These are phyloP conservation scores for Lagocephalus sceleratus DNA, from an alignment of 2,797 vertebrate species.

Conservation along the genomic window DNA sequence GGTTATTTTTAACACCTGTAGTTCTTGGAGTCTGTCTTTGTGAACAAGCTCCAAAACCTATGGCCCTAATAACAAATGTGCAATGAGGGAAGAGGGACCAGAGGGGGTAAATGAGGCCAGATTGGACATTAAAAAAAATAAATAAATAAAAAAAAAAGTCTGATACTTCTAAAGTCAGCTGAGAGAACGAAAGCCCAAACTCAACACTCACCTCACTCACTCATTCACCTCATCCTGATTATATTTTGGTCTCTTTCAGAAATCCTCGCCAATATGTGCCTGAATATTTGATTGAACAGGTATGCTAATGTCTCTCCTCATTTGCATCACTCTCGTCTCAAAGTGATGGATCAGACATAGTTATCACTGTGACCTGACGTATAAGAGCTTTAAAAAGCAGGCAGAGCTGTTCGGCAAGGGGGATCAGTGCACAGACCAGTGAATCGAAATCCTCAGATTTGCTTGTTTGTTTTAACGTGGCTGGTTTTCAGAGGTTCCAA, in stretches of 20 bases:
- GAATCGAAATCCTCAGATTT: constrained; percentile 22
- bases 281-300: constrained; percentile 48
- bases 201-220: too few relatives aligned
- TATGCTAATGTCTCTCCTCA: constrained; percentile 40
- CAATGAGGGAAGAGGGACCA: too few relatives aligned
- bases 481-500: constrained; percentile 11
- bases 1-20: too few relatives aligned
- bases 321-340: constrained; percentile 35
- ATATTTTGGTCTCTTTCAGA: constrained; percentile 33
- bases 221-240: constrained; percentile 12
- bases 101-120: too few relatives aligned
- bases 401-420: constrained; percentile 27
- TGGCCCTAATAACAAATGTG: too few relatives aligned
- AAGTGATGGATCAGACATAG: constrained; percentile 28
- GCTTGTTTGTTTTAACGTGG: constrained; percentile 14
- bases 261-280: constrained; percentile 47
- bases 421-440: constrained; percentile 12
- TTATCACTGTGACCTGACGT: constrained; percentile 41
- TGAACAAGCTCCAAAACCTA: too few relatives aligned
- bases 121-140: too few relatives aligned
- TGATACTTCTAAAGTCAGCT: constrained; percentile 12
- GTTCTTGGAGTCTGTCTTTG: too few relatives aligned
- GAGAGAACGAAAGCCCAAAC: background rate
- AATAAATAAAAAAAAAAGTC: too few relatives aligned
- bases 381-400: constrained; percentile 9